Base-by-base conservation (phyloP, 35 echinoderm and acorn worm species). In the Diadema setosum region DNA sequence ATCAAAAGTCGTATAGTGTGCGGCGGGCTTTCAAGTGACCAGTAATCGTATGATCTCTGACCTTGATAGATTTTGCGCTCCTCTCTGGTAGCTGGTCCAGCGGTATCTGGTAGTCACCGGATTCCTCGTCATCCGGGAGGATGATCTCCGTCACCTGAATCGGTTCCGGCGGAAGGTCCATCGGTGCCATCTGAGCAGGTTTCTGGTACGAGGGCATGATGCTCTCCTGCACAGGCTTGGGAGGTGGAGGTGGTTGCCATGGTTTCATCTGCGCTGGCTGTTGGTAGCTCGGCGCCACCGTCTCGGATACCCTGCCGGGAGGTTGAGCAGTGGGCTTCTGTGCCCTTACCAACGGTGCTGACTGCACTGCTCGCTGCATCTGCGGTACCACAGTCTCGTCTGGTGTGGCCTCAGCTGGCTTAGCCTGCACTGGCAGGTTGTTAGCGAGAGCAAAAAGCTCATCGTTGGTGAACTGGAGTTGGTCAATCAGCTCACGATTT, bases 381-480 rank as follows among this genome's bases (percentile, higher is more conserved):
- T 91, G 82, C 27, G 89, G 89, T 61, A 85, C n/a, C 45, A 85
- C 23, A n/a, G 89, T 65, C n/a, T 86, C 82, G 9, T 85, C 82
- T 26, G 89, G 64, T 24, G 64, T 82, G 34, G 80, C 58, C 27
- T 90, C 27, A 11, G 25, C n/a, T 25, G 73, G 73, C 29, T 20
- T 35, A 30, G 33, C 24, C 37, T 78, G 73, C 30, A 16, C n/a
- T 14, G 73, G 73, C 15, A 96, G 85, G 29, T 91, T 81, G 44
- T 92, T 90, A 35, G 90, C 94, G 9, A 96, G 90, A 39, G 85
- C 48, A 39, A 83, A 84, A 40, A 92, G 85, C 20, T 89, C 80
- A 48, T 88, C 85, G 49, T 92, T 96, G 64, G 90, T 92, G 80
- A 86, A 81, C 41, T 96, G 42, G 25, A 96, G 81, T 35, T 82